Evolutionary conservation across 2,888 invertebrate genomes (phyloP), one percentile per base, ranked within the genome.

Genomic region (Oligia latruncula): DNA sequence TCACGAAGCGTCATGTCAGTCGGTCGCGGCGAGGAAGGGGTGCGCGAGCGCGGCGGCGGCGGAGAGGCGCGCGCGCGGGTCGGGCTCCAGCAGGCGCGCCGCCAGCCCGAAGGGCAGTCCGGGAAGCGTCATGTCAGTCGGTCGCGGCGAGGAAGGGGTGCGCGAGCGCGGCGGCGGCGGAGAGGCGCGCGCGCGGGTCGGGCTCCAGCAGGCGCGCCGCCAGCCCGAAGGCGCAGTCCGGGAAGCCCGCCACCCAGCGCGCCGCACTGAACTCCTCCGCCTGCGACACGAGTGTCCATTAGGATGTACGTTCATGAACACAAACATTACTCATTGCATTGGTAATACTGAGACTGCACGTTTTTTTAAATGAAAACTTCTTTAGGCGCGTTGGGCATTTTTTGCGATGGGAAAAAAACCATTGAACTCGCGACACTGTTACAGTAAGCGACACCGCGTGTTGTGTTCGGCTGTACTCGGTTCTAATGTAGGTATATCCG

Each of bases 141-240:
- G 29, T 29, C 29, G 62, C 55, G 84, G 82, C 75, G 70, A 99
- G 97, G 95, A 98, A 99, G 73, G 98, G 97, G 97, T 99, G 99
- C 66, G 95, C 93, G 55, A 99, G 96, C 66, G 99, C 99, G 80
- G 97, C 97, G 35, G 97, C 97, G 55, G 99, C 99, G 17, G 98
- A 97, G 84, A 98, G 97, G 89, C 99, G 89, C 99, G 97, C 58
- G 97, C 97, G 90, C 97, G 98, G 98, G 97, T 98, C 98, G n/a
- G 98, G 97, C 93, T 98, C 98, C 89, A 99, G 95, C 89, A 99
- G 97, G 74, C 97, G 97, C 86, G 96, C 95, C 78, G 98, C 97
- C 86, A 99, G 97, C 91, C 98, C 97, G 95, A 98, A 99, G 1
- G 98, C 98, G 84, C 97, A 96, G 90, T 97, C 97, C 43, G 98